Base-by-base conservation (phyloP, 2,888 invertebrate species). In the Trichopria drosophilae region DNA sequence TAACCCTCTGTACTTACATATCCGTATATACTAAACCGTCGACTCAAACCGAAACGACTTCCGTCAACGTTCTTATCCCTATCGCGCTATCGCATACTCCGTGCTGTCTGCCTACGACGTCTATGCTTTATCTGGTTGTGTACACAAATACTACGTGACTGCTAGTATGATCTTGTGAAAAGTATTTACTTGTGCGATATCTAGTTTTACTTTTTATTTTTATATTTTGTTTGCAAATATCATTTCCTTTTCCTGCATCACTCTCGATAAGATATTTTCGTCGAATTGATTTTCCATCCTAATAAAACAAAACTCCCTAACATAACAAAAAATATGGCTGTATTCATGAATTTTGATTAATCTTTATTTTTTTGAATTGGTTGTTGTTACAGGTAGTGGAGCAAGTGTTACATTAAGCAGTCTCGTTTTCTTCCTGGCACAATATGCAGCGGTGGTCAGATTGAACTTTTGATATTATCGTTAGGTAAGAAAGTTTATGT, bases 311-410 rank as follows among this genome's bases (percentile, higher is more conserved):
- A n/a, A n/a, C n/a, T n/a, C n/a, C n/a, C n/a, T n/a, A n/a, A n/a
- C n/a, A n/a, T n/a, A n/a, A n/a, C n/a, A n/a, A n/a, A n/a, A n/a
- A n/a, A n/a, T n/a, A n/a, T n/a, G n/a, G n/a, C n/a, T n/a, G n/a
- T n/a, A n/a, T 10, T 12, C 12, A 19, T 6, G 16, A 9, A 37
- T 3, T 5, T 43, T 19, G 2, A 40, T 26, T 13, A 26, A 16
- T 22, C 19, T 6, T 12, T 51, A 18, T 51, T 51, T 46, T 55
- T n/a, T n/a, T n/a, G n/a, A n/a, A n/a, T n/a, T n/a, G n/a, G n/a
- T n/a, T n/a, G n/a, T 43, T 58, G 59, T 61, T 61, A 45, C 59
- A 61, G 61, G 53, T 51, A 58, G 51, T 37, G 22, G 51, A 48
- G 57, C 59, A 48, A 53, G 49, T 52, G 53, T 46, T 46, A 58